Evolutionary conservation across 1,140 invertebrate genomes (phyloP), one percentile per base, ranked within the genome.

Genomic region (Prorops nasuta): DNA sequence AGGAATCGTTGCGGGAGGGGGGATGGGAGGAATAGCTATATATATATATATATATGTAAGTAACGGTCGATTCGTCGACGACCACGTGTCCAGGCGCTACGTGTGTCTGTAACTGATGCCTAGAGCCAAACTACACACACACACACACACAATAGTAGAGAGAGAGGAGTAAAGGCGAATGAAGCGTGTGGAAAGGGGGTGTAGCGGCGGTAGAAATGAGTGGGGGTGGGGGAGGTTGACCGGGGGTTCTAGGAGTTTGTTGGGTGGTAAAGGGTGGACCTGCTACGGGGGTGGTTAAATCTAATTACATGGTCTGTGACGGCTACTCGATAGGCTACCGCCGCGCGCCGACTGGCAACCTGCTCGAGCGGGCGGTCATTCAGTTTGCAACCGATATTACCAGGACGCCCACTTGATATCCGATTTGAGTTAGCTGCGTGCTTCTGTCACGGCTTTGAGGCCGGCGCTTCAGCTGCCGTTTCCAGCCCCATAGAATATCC

Each of bases 261-360:
- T 28, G 24, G 24, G 24, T 10, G 4, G 44, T n/a, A 38, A 39
- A 53, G 53, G 39, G 24, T 37, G 24, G 54, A 41, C 58, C 18
- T 57, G 49, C 43, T 34, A 19, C 39, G 17, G 43, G 24, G 58
- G 58, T 59, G 57, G 60, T 62, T 60, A 69, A 71, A 72, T 72
- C 67, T 72, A 72, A 72, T 72, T 72, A 71, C 71, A 71, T 65
- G 68, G 61, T 64, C 71, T 63, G 67, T 68, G 71, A 74, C 69
- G 71, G 67, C 60, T 66, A 64, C 56, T 69, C 62, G 69, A 71
- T 44, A 45, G 43, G 39, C 39, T 51, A 45, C 44, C 45, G 44
- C 49, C 39, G 39, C 49, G n/a, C n/a, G n/a, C n/a, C n/a, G n/a
- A n/a, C n/a, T 53, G 44, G 44, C 56, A 48, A 47, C 55, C 44